Evolutionary conservation across 2,797 vertebrate species (phyloP).

Genomic region (Sylvia borin): DNA sequence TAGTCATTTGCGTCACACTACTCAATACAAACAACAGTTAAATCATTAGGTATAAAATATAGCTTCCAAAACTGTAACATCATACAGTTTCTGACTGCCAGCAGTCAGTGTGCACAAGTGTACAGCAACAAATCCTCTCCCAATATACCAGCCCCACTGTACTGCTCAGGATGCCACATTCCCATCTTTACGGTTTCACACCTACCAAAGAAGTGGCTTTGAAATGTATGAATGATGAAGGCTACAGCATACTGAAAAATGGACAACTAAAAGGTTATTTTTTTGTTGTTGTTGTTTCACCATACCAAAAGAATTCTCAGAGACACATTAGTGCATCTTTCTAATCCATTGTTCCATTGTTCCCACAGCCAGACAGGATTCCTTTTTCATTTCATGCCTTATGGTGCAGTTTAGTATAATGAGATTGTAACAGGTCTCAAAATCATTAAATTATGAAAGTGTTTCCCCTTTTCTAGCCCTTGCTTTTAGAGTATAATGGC

Average conservation of each 20-base stretch:
- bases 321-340: not conserved
- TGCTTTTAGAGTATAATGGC: constrained; percentile 33
- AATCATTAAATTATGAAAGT: constrained; percentile 46
- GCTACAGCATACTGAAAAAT: not conserved
- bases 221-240: not conserved
- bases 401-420: constrained; percentile 10
- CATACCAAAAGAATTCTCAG: not conserved
- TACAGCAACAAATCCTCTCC: not conserved
- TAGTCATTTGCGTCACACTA: not conserved
- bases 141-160: not conserved
- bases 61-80: not conserved
- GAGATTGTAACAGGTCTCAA: constrained; percentile 51
- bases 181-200: not conserved
- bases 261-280: not conserved
- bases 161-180: not conserved
- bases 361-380: constrained; percentile 9
- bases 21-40: not conserved
- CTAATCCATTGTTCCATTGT: constrained; percentile 23
- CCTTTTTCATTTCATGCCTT: constrained; percentile 17
- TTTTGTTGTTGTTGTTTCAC: not conserved
- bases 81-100: not conserved
- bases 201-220: not conserved
- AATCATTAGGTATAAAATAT: not conserved
- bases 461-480: constrained; percentile 27
- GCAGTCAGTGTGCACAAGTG: not conserved